These are phyloP conservation scores for Lates japonicus DNA, from an alignment of 2,797 vertebrate species.

Conservation along the genomic window DNA sequence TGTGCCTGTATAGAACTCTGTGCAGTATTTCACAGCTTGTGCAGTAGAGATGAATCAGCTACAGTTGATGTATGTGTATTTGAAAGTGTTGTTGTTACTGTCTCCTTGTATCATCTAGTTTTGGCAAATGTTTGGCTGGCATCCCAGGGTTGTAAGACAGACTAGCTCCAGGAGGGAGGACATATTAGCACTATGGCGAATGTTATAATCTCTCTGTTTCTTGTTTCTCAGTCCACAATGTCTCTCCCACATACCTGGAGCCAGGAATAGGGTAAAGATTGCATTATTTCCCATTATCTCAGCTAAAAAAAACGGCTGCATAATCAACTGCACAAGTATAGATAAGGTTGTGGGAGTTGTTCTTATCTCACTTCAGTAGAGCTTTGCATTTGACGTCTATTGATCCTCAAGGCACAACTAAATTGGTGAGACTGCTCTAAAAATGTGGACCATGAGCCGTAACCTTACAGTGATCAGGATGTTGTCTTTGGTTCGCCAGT, in stretches of 20 bases:
- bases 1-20: background rate
- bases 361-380: conserved; percentile 54
- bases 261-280: conserved; percentile 95
- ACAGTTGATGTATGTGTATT: conserved; percentile 26
- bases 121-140: conserved; percentile 55
- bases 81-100: conserved; percentile 61
- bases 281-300: conserved; percentile 39
- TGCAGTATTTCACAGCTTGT: conserved; percentile 18
- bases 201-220: conserved; percentile 57
- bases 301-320: conserved; percentile 39
- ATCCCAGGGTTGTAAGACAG: conserved; percentile 48
- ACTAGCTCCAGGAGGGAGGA: conserved; percentile 33
- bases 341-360: conserved; percentile 48
- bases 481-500: background rate
- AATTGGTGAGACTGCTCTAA: conserved; percentile 2
- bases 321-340: conserved; percentile 47
- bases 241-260: conserved; percentile 97
- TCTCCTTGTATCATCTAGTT: conserved; percentile 64
- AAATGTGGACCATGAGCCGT: conserved; percentile 6
- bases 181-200: conserved; percentile 49
- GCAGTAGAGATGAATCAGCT: conserved; percentile 11
- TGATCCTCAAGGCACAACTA: conserved; percentile 5
- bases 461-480: background rate
- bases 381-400: conserved; percentile 39
- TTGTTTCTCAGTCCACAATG: conserved; percentile 91